Evolutionary conservation across 2,888 invertebrate genomes (phyloP), one percentile per base, ranked within the genome.

Genomic region (Orthosia gothica): DNA sequence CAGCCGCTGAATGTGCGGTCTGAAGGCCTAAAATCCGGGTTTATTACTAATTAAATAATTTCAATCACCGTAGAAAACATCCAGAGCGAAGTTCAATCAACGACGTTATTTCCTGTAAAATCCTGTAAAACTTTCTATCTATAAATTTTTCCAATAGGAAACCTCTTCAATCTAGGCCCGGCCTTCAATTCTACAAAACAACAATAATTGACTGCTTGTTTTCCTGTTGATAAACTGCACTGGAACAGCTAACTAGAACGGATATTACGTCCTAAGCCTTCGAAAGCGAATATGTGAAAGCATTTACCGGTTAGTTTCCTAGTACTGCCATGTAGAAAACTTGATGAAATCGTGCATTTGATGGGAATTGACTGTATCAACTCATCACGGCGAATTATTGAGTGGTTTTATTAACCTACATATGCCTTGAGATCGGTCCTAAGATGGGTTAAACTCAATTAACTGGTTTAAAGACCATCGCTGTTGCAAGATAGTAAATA

Each of bases 31-130:
- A 12, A 47, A 54, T 47, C 20, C n/a, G 7, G 49, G 71, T 40
- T 71, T 23, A 74, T 20, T 26, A 20, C 40, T 15, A 58, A 72
- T 7, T 74, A 15, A 72, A 74, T 50, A n/a, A 13, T 45, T 23
- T 15, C 11, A 50, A 50, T 12, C 26, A 50, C 20, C 4, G 20
- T 16, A 58, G 50, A 23, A 55, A 76, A 20, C 59, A 23, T 49
- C 52, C 40, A 54, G 16, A 9, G 18, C n/a, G 32, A 50, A 26
- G 18, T 23, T 26, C 45, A 20, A 74, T 58, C 16, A 64, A 26
- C 13, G 45, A 49, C 18, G n/a, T 20, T 26, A 76, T 58, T 59
- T 71, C 18, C 26, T 40, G 52, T 52, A 32, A 58, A 49, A n/a
- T 23, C 16, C 7, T 20, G 32, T 52, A 5, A 5, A 49, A 40